Conservation (phyloP, 2,888 invertebrate genomes). For the Zaprionus bogoriensis region DNA sequence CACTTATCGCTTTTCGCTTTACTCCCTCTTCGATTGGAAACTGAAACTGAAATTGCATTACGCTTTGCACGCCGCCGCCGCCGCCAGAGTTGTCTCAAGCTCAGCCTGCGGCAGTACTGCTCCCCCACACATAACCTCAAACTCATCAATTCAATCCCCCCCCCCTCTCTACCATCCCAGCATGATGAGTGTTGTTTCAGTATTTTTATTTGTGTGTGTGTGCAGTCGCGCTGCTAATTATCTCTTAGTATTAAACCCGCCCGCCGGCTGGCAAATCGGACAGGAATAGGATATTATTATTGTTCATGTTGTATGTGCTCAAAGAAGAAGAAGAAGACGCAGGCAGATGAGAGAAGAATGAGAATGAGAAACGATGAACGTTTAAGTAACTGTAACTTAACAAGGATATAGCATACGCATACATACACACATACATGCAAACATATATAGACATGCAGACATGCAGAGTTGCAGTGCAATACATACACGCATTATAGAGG, state of each 20-base stretch:
- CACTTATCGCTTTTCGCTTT: slow-evolving; percentile 8
- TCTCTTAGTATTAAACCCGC: slow-evolving; percentile 36
- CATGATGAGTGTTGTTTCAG: slow-evolving; percentile 8
- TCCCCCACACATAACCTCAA: no score
- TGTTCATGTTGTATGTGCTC: slow-evolving; percentile 44
- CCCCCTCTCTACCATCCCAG: not conserved
- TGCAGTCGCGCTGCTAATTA: slow-evolving; percentile 8
- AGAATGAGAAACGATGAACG: slow-evolving; percentile 16
- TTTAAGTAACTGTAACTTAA: slow-evolving; percentile 64
- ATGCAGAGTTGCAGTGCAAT: no score
- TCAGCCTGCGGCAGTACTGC: no score
- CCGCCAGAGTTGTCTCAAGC: no score
- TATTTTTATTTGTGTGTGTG: slow-evolving; percentile 5
- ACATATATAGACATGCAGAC: slow-evolving; percentile 36
- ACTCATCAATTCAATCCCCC: no score
- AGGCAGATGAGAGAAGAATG: slow-evolving; percentile 5
- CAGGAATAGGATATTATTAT: slow-evolving; percentile 7
- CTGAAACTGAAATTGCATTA: no score
- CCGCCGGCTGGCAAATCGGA: slow-evolving; percentile 20
- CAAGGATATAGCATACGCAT: slow-evolving; percentile 54
- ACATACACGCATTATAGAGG: slow-evolving; percentile 45
- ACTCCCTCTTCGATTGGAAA: not conserved
- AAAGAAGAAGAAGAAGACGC: slow-evolving; percentile 15
- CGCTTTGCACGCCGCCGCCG: no score
- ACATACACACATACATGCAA: slow-evolving; percentile 16